Base-by-base conservation (phyloP, 1,140 invertebrate genomes). In the Frieseomelitta varia region DNA sequence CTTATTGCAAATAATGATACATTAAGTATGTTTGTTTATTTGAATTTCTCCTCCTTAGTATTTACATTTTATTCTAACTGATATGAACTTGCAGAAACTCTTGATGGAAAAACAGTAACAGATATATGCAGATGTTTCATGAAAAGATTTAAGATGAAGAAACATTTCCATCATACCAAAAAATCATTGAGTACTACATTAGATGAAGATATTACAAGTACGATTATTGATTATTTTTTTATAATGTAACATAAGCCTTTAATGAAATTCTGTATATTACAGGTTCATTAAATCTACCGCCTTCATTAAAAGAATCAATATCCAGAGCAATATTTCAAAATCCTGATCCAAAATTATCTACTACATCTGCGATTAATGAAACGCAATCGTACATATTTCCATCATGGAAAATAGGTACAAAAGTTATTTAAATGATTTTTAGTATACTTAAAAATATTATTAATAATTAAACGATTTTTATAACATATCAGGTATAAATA, bases 1-100 rank as follows among this genome's bases (percentile, higher is more conserved):
- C 90, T 97, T 17, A 97, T 97, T 84, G 96, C 95, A 6, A 95
- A 96, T 92, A 96, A 95, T 84, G 90, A 94, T 78, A 94, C 94
- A 86, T 92, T 97, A 87, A 94, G 96, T 96, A 93, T 91, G 85
- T 81, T 79, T n/a, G 39, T 72, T 15, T n/a, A 76, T 63, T 53
- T 63, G 11, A 27, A 73, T 69, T 4, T 73, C 39, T 55, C 6
- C 27, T 84, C 69, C 4, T 3, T 14, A 51, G 0, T n/a, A 79
- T 65, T 51, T 39, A 30, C 39, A 71, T 74, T 55, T 73, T 67
- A 56, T 15, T 81, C 17, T 51, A 82, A 61, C 53, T 76, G 1
- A 27, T 56, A 79, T 84, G 3, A 85, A 47, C 83, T 85, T n/a
- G 30, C 67, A 95, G 95, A 81, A 81, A 90, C 84, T 79, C 81